These are phyloP conservation scores for Halcyon leucocephala DNA, from an alignment of 2,797 vertebrate species.

Conservation along the genomic window DNA sequence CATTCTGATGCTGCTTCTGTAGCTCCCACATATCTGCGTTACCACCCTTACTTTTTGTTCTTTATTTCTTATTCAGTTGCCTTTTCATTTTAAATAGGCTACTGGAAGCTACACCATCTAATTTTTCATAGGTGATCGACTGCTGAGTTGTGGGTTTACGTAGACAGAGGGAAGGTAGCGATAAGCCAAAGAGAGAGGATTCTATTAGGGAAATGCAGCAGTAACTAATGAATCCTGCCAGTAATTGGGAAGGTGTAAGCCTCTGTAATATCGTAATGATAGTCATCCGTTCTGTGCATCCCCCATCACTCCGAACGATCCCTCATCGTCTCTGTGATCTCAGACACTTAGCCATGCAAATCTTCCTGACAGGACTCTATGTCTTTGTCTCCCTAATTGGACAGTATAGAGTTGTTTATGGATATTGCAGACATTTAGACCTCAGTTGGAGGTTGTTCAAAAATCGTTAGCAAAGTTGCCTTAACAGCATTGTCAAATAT, in stretches of 20 bases:
- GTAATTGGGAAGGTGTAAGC: slow-evolving; percentile 97
- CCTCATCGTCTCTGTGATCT: slow-evolving; percentile 93
- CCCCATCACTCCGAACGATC: slow-evolving; percentile 87
- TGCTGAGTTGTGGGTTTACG: slow-evolving; percentile 80
- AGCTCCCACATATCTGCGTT: not conserved
- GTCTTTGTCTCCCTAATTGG: slow-evolving; percentile 99
- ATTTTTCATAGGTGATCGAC: slow-evolving; percentile 83
- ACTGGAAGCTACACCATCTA: slow-evolving; percentile 60
- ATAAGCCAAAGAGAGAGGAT: slow-evolving; percentile 79
- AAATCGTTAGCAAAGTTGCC: slow-evolving; percentile 96
- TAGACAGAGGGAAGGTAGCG: slow-evolving; percentile 84
- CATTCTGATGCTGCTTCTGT: not conserved
- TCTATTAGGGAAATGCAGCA: slow-evolving; percentile 85
- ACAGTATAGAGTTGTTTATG: slow-evolving; percentile 99
- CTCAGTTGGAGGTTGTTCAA: slow-evolving; percentile 95
- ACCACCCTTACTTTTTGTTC: not conserved
- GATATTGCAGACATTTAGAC: slow-evolving; percentile 97
- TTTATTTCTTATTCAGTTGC: slow-evolving; percentile 50
- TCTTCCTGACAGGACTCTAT: slow-evolving; percentile 95
- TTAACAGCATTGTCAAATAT: slow-evolving; percentile 90
- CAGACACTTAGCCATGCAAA: slow-evolving; percentile 98
- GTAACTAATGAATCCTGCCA: slow-evolving; percentile 99
- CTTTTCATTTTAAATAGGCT: slow-evolving; percentile 77
- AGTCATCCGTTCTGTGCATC: slow-evolving; percentile 91
- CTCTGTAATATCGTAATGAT: slow-evolving; percentile 95